Conservation (phyloP, 2,113 vertebrate species). For the Tringa solitaria region DNA sequence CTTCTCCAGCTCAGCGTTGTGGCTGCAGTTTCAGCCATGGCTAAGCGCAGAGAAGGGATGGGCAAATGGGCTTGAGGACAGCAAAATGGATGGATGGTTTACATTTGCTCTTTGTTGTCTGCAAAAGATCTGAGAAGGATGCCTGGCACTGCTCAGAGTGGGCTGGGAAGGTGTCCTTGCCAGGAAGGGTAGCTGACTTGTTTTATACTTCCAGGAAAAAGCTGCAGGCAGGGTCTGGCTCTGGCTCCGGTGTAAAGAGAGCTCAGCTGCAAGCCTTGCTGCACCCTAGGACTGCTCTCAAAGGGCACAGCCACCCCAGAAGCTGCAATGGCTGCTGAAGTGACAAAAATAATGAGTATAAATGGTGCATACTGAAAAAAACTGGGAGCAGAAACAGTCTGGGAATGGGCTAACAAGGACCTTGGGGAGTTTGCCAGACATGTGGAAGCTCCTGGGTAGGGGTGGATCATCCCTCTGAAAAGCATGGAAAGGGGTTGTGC, state of each 20-base stretch:
- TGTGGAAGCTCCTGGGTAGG: rapidly evolving
- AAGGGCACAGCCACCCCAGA: background rate
- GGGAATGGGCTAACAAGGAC: background rate
- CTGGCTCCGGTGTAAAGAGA: background rate
- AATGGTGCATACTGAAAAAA: background rate
- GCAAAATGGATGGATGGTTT: background rate
- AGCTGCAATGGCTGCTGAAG: background rate
- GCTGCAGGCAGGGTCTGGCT: background rate
- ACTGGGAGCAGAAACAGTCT: background rate
- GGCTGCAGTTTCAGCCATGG: background rate
- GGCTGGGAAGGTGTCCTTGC: background rate
- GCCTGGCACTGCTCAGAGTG: background rate
- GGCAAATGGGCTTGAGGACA: background rate
- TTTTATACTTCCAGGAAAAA: background rate
- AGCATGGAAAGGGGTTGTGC: rapidly evolving
- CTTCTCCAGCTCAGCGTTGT: background rate
- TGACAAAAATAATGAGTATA: background rate
- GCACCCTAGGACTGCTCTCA: background rate
- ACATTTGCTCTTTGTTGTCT: background rate
- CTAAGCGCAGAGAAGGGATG: background rate
- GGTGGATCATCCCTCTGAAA: background rate
- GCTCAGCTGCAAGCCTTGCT: background rate
- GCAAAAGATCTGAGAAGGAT: background rate
- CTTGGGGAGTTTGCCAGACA: background rate
- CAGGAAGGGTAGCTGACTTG: background rate